phyloP scores from a whole-genome alignment of 2,797 vertebrate species.

The Acomys russatus region DNA sequence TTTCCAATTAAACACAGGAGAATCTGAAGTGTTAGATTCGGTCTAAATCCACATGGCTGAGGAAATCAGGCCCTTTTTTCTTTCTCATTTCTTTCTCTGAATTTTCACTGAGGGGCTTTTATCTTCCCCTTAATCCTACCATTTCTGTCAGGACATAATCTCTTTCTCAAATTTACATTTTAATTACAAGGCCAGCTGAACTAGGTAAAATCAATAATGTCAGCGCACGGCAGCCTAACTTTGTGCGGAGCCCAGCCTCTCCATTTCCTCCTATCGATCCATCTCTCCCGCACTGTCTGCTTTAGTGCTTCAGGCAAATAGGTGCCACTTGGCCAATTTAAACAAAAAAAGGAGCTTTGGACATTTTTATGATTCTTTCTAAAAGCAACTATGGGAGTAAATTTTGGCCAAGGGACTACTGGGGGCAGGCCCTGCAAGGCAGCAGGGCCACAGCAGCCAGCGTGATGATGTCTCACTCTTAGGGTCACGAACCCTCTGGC shows the following conservation, averaged over 20 bases:
- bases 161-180: conserved; percentile 99
- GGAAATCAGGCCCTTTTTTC: conserved; percentile 83
- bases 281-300: conserved; percentile 90
- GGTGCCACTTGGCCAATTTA: conserved; percentile 91
- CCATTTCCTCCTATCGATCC: conserved; percentile 93
- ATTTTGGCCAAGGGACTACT: conserved; percentile 33
- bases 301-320: conserved; percentile 93
- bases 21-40: conserved; percentile 82
- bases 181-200: conserved; percentile 99
- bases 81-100: conserved; percentile 86
- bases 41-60: conserved; percentile 85
- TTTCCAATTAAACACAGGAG: conserved; percentile 85
- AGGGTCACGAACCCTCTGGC: not conserved
- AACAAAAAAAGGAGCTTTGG: conserved; percentile 88
- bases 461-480: not conserved
- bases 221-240: conserved; percentile 91
- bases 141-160: conserved; percentile 98
- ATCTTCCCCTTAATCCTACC: conserved; percentile 96
- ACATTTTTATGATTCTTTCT: conserved; percentile 81
- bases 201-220: conserved; percentile 96
- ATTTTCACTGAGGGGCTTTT: conserved; percentile 93
- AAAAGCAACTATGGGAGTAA: conserved; percentile 37
- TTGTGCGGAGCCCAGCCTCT: conserved; percentile 88
- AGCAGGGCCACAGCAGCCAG: not conserved
- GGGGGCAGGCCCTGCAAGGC: not conserved